A percentile compares a stretch with the other conserved stretches of the same genome.
Evolutionary conservation across 2,113 vertebrate genomes (phyloP).

Genomic region (Marmota flaviventris): DNA sequence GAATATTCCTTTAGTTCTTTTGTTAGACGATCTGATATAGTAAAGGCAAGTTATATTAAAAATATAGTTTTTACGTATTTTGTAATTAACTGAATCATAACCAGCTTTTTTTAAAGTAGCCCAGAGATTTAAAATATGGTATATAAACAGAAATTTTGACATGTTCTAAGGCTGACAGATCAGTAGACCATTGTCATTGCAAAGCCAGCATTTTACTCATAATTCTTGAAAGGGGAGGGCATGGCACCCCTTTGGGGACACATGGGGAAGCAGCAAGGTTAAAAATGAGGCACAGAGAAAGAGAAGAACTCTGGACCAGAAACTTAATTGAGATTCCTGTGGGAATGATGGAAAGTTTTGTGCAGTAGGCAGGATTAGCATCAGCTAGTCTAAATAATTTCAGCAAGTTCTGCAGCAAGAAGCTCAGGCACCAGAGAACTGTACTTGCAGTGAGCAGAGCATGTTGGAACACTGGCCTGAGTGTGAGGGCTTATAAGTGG

Average conservation of each 20-base stretch:
- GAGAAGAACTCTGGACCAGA: background rate
- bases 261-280: fast-evolving
- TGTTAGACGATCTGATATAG: background rate
- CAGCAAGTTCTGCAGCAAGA: background rate
- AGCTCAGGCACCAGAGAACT: fast-evolving
- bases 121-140: background rate
- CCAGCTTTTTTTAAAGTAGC: too few species aligned
- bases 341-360: background rate
- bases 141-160: background rate
- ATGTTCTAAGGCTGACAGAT: background rate
- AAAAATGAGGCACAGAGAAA: background rate
- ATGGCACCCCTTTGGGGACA: fast-evolving
- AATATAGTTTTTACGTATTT: too few species aligned
- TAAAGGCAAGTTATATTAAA: background rate
- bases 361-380: background rate
- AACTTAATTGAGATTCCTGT: background rate
- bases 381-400: background rate
- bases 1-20: background rate
- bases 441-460: background rate
- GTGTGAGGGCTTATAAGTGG: background rate
- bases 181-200: background rate
- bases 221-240: background rate
- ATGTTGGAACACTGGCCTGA: too few species aligned
- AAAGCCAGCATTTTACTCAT: background rate
- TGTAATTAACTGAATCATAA: too few species aligned